Evolutionary conservation across 2,888 invertebrate genomes (phyloP).

Genomic region (Glaucopsyche alexis): DNA sequence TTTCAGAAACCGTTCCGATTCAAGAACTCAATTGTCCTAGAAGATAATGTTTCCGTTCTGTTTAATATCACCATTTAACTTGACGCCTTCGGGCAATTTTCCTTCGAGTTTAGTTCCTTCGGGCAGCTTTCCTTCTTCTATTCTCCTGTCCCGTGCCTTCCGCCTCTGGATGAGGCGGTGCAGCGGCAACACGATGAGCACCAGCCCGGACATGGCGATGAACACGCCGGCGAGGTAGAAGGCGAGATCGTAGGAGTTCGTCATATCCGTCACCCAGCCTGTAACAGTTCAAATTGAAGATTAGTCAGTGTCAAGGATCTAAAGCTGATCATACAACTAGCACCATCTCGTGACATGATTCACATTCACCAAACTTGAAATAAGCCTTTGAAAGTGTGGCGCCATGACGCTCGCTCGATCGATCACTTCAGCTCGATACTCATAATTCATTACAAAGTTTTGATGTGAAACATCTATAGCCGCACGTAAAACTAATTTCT

Average conservation of each 20-base stretch:
- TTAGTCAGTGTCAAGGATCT: too few relatives aligned
- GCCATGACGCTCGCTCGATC: too few relatives aligned
- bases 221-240: constrained; percentile 91
- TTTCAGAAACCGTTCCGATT: neutral
- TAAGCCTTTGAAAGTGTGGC: too few relatives aligned
- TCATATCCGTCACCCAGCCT: constrained; percentile 91
- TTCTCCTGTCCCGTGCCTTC: neutral
- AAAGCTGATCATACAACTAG: too few relatives aligned
- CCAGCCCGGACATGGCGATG: constrained; percentile 86
- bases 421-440: too few relatives aligned
- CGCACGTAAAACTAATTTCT: too few relatives aligned
- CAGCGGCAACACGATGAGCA: constrained; percentile 70
- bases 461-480: too few relatives aligned
- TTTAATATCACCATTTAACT: constrained; percentile 42
- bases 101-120: too few relatives aligned
- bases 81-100: constrained; percentile 22
- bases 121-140: neutral
- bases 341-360: too few relatives aligned
- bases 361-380: too few relatives aligned
- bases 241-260: constrained; percentile 87
- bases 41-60: constrained; percentile 36
- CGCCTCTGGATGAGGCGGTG: constrained; percentile 35
- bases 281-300: constrained; percentile 46
- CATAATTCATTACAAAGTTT: too few relatives aligned
- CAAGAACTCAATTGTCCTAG: neutral